Evolutionary conservation across 2,113 vertebrate species (phyloP), one percentile per base, ranked within the genome.

Genomic region (Chauna torquata): DNA sequence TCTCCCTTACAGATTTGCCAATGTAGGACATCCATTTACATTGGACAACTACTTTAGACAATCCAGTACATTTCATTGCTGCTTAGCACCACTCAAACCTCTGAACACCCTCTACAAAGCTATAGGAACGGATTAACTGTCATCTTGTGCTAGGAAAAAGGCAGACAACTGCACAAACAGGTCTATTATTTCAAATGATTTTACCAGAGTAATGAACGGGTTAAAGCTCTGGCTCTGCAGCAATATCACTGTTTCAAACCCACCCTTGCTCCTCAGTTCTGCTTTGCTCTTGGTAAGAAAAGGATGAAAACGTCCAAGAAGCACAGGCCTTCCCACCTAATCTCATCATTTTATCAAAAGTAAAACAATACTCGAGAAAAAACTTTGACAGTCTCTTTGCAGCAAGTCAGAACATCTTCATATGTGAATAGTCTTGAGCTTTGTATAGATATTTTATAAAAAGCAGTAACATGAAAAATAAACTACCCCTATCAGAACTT

Each of bases 281-380:
- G 83, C 57, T 61, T 91, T 22, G 2, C 40, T 85, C 66, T 47
- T 59, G 52, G 47, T 38, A 94, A 81, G 23, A 32, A 15, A 79
- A 50, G 61, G 34, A 57, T 49, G 54, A 78, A 49, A 88, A 79
- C 52, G 28, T 38, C 62, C 5, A 0, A 54, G 79, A 57, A 84
- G 19, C 76, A 70, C 8, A 82, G 24, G 49, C 25, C 52, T 61
- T 87, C 16, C 9, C 61, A 86, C 81, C 74, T 55, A 42, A 58
- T 59, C 62, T 85, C 57, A 91, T 95, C 92, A 90, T 86, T 82
- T 90, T 69, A 92, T 93, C 82, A 95, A 81, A 96, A 84, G 47
- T 36, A 72, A 90, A 89, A 96, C 82, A 94, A 86, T 91, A 42
- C 52, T 71, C n/a, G 34, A 78, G 92, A 92, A 50, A 47, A 88